Conservation (phyloP, 1,140 invertebrate species). For the Neodiprion pinetum region DNA sequence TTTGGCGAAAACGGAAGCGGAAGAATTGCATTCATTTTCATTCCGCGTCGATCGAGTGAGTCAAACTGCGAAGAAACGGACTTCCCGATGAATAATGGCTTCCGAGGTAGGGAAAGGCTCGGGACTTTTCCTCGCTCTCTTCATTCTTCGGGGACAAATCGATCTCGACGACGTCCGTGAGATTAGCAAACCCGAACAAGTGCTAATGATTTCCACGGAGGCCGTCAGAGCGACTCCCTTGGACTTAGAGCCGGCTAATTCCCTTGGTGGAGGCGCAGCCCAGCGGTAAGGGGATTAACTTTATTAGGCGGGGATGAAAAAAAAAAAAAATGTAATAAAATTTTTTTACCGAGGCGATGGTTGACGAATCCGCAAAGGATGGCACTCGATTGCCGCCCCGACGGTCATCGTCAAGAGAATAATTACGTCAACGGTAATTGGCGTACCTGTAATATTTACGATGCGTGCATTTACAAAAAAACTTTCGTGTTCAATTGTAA, state of each 20-base stretch:
- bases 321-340: background rate
- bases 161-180: background rate
- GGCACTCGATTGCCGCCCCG: background rate
- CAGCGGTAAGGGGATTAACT: background rate
- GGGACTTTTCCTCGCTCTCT: too few relatives aligned
- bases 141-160: too few relatives aligned
- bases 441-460: background rate
- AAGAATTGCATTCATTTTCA: too few relatives aligned
- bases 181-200: slow-evolving; percentile 7
- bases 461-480: background rate
- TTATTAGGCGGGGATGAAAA: background rate
- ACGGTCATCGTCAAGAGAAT: background rate
- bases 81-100: too few relatives aligned
- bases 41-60: too few relatives aligned
- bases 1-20: too few relatives aligned
- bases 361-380: background rate
- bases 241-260: background rate
- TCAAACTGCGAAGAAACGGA: too few relatives aligned
- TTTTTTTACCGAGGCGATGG: too few relatives aligned
- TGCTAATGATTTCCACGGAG: slow-evolving; percentile 4
- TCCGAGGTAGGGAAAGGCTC: too few relatives aligned
- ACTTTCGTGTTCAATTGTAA: too few relatives aligned
- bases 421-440: slow-evolving; percentile 1
- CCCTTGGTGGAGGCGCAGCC: too few relatives aligned
- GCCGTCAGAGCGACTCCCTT: background rate